Percentiles rank a stretch among this genome's conserved stretches.
Evolutionary conservation across 2,113 vertebrate genomes (phyloP).

Genomic region (Eulemur rufifrons): DNA sequence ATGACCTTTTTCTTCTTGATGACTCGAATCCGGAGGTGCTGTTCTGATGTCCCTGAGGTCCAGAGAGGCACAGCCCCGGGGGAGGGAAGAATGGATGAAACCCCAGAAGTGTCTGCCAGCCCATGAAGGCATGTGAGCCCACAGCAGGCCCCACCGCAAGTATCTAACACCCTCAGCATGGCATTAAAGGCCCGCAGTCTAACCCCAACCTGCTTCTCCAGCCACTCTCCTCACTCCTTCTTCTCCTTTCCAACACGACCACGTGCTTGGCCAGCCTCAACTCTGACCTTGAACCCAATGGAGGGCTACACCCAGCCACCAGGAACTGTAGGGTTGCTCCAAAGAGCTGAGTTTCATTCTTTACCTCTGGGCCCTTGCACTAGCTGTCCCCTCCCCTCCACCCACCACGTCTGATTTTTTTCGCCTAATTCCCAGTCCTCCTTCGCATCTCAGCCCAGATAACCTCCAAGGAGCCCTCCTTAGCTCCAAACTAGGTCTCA

Average conservation of each 20-base stretch:
- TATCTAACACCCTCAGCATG: background rate
- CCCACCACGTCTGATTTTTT: background rate
- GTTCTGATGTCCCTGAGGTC: constrained; percentile 49
- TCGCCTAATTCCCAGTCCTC: background rate
- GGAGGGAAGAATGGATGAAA: background rate
- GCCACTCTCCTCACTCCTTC: background rate
- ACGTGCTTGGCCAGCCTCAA: background rate
- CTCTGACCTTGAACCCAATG: background rate
- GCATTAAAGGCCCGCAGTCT: background rate
- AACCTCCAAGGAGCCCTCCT: background rate
- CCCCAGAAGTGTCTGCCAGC: background rate
- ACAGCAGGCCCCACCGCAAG: background rate
- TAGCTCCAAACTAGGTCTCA: background rate
- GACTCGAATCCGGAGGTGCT: constrained; percentile 39
- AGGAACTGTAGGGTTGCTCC: background rate
- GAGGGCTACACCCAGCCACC: background rate
- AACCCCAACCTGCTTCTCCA: background rate
- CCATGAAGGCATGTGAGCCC: background rate
- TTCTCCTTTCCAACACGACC: background rate
- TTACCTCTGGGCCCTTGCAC: background rate
- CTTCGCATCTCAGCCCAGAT: background rate
- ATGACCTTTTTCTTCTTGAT: constrained; percentile 75
- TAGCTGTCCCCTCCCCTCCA: background rate
- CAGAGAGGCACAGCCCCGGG: background rate
- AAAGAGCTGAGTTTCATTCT: background rate